Base-by-base conservation (phyloP, 2,113 vertebrate genomes). In the Muntiacus reevesi region DNA sequence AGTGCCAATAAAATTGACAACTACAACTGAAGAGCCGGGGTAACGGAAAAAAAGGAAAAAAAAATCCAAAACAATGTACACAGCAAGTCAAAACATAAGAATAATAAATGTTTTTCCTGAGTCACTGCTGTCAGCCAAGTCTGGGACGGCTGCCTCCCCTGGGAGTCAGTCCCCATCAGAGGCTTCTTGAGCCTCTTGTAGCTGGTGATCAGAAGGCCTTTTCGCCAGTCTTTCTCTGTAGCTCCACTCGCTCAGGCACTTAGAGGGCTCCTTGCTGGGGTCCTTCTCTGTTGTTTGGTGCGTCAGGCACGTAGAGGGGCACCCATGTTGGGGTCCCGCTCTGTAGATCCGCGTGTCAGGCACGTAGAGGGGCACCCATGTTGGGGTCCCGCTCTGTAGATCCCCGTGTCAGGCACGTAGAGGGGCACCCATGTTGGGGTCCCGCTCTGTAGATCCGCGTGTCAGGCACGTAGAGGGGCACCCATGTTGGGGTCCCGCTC, bases 341-440 rank as follows among this genome's bases (percentile, higher is more conserved):
- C 33, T 36, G 64, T 67, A 21, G 33, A 36, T 67, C 33, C n/a
- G 62, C 33, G 21, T 67, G 17, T 36, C 64, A 21, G 7, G 2
- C 17, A 67, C 17, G 5, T 67, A 67, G 0, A 67, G 17, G 64
- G n/a, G 33, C 64, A 19, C 16, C 33, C 64, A 21, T 10, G 33
- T 5, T 67, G 2, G 64, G 17, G 33, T 21, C 16, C 33, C 11
- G 1, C 64, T 71, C 17, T 21, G 64, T 6, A 23, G 64, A 40
- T 40, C 40, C 2, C 3, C 40, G 3, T 40, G 40, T 40, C 40
- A 40, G 40, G 3, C 17, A 5, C n/a, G 23, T 11, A 21, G 17
- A 71, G n/a, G 30, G 14, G 0, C 27, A 1, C 2, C 16, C 33
- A 0, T 9, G 64, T 4, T 71, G n/a, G 2, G 19, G 19, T 71